phyloP scores from a whole-genome alignment of 2,888 invertebrate genomes.

The Rhagonycha lutea region DNA sequence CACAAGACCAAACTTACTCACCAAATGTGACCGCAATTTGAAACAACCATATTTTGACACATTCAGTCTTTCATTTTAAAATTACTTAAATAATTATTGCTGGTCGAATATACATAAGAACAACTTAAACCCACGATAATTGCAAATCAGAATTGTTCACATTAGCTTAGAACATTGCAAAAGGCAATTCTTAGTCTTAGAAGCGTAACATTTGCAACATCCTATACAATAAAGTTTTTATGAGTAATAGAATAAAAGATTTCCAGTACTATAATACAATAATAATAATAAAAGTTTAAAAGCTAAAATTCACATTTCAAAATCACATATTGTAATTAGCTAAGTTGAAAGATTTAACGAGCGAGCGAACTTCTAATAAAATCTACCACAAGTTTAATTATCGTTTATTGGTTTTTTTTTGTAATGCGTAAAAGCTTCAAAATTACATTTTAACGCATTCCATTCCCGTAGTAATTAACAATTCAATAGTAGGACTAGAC shows the following conservation, averaged over 20 bases:
- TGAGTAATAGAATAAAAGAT: neutral
- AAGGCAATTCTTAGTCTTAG: neutral
- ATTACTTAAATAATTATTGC: neutral
- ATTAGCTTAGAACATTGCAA: neutral
- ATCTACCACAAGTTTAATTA: neutral
- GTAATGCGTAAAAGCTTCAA: neutral
- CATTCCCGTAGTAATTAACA: neutral
- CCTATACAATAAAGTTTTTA: neutral
- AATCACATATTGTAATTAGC: slow-evolving; percentile 33
- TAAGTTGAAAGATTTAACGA: slow-evolving; percentile 35
- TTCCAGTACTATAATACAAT: neutral
- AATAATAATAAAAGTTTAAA: neutral
- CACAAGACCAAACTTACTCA: neutral
- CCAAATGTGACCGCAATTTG: neutral
- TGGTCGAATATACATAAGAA: neutral
- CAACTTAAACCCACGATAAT: neutral
- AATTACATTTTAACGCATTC: neutral
- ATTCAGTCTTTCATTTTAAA: neutral
- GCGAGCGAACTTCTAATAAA: slow-evolving; percentile 20
- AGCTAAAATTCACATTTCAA: slow-evolving; percentile 24
- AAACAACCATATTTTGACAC: neutral
- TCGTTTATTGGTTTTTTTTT: neutral
- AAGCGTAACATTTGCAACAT: neutral
- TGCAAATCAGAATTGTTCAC: slow-evolving; percentile 2
- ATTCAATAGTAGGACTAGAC: neutral